Base-by-base conservation (phyloP, 2,113 vertebrate species). In the Bubalus kerabau region DNA sequence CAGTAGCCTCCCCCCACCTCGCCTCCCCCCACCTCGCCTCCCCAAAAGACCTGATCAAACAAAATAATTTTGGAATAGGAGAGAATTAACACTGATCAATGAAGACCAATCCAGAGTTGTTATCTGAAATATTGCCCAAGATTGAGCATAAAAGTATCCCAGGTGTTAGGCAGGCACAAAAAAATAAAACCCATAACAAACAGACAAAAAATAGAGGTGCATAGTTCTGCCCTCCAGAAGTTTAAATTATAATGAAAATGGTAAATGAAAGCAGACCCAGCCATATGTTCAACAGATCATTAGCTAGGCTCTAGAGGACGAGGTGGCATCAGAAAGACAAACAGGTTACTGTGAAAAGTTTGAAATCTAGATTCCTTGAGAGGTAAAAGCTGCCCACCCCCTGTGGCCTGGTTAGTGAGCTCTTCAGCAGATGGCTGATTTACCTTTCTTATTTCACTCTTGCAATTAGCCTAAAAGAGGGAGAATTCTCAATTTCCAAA, bases 391-490 rank as follows among this genome's bases (percentile, higher is more conserved):
- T 89, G 67, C 82, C 80, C 78, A 17, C 36, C 71, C 85, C 26
- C 21, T 3, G 21, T 64, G 62, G 56, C 83, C 95, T 62, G 83
- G 57, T 74, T 84, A 84, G 88, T n/a, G 93, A 97, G 82, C 26
- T 88, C 67, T 76, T 86, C 78, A 81, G 67, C 97, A 97, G 91
- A 96, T 97, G 97, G 95, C 82, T 96, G 91, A 88, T 84, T 96
- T 94, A 83, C 81, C 59, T 87, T 87, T 93, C 87, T 96, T 83
- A 94, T 91, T 97, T 97, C 89, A 81, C 62, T 87, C 86, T 52
- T 57, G 67, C 60, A 83, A 28, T 97, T 97, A 93, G 85, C 94
- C 91, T 89, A 78, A 88, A 86, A 91, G 43, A 85, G 16, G 40
- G 50, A 95, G 76, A 96, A 95, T 64, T 93, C 95, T 95, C 94